These are phyloP conservation scores for Bombyx huttoni DNA, from an alignment of 2,888 invertebrate genomes.

Conservation along the genomic window DNA sequence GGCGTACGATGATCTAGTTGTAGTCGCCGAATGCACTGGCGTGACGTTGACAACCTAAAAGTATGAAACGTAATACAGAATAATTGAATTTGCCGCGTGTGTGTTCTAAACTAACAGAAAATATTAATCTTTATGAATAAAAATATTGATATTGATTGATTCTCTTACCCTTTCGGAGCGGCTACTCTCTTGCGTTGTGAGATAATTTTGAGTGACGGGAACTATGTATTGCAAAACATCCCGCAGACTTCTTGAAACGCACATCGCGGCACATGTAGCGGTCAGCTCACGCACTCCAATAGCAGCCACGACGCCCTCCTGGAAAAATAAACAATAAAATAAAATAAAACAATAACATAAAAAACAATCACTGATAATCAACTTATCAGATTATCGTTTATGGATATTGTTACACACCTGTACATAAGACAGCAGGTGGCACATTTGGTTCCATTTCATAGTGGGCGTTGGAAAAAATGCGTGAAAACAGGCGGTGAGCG, in stretches of 20 bases:
- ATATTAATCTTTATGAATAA: too few species aligned
- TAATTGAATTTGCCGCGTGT: too few species aligned
- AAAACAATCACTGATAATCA: background rate
- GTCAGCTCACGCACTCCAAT: conserved; percentile 42
- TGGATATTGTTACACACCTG: conserved; percentile 57
- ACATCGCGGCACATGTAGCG: conserved; percentile 88
- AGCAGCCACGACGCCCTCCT: conserved; percentile 46
- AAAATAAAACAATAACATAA: too few species aligned
- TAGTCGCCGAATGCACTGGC: conserved; percentile 47
- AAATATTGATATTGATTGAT: background rate
- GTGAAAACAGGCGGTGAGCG: conserved; percentile 93
- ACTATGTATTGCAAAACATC: conserved; percentile 55
- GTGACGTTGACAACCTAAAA: conserved; percentile 27
- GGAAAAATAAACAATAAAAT: background rate
- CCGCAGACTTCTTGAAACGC: conserved; percentile 67
- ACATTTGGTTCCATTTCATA: conserved; percentile 93
- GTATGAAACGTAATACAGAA: too few species aligned
- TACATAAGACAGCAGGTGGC: conserved; percentile 81
- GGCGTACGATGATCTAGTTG: conserved; percentile 42
- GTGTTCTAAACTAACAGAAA: too few species aligned
- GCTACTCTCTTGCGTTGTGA: conserved; percentile 23
- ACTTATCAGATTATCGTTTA: too few species aligned
- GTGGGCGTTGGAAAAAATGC: conserved; percentile 96
- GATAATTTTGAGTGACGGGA: conserved; percentile 41
- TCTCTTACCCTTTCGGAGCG: conserved; percentile 22